These are phyloP conservation scores for Drosophila murphyi DNA, from an alignment of 1,140 invertebrate species.

Conservation along the genomic window DNA sequence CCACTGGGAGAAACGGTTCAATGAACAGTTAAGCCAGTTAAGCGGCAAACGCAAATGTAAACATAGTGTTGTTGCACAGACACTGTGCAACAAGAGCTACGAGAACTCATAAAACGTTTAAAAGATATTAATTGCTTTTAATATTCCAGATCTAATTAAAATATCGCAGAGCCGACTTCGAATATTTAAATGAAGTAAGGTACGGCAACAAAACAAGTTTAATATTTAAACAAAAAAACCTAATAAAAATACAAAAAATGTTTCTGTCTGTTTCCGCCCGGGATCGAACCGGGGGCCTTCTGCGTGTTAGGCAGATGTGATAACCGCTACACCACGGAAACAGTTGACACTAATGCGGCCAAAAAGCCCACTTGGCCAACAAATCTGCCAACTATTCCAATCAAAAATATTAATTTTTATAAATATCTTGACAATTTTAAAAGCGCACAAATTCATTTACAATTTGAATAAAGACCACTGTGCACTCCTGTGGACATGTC, in stretches of 20 bases:
- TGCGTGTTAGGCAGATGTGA: constrained; percentile 85
- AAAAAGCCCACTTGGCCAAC: constrained; percentile 4
- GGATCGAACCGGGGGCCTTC: constrained; percentile 84
- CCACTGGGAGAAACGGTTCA: constrained; percentile 55
- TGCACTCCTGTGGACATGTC: constrained; percentile 10
- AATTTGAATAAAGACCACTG: constrained; percentile 18
- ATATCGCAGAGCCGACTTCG: too few species aligned
- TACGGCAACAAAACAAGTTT: background rate
- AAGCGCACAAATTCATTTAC: background rate
- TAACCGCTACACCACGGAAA: constrained; percentile 85
- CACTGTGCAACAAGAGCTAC: constrained; percentile 15
- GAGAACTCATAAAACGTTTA: background rate
- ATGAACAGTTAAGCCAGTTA: constrained; percentile 68
- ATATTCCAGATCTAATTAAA: too few species aligned
- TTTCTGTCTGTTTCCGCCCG: constrained; percentile 78
- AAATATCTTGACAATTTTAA: background rate
- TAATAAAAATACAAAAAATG: constrained; percentile 3
- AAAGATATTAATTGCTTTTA: background rate
- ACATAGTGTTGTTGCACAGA: constrained; percentile 20
- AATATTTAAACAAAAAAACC: background rate
- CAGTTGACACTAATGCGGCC: constrained; percentile 14
- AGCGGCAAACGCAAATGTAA: constrained; percentile 58
- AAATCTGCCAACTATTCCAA: background rate
- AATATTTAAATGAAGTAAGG: background rate
- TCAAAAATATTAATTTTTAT: background rate